Conservation (phyloP, 1,140 invertebrate genomes). For the Calephelis nemesis region DNA sequence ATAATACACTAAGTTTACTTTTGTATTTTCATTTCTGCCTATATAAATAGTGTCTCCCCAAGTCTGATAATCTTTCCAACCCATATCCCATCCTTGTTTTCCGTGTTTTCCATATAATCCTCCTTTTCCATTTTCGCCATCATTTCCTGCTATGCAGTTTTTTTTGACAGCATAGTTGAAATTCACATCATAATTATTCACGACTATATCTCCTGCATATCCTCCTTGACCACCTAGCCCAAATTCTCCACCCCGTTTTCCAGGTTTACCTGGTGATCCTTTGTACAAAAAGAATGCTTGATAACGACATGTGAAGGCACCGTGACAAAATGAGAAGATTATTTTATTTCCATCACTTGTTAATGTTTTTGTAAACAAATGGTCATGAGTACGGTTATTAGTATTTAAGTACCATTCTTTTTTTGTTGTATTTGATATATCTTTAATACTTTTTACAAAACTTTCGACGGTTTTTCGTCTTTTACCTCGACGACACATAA, state of each 20-base stretch:
- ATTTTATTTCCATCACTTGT: slow-evolving; percentile 4
- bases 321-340: background rate
- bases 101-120: slow-evolving; percentile 23
- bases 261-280: background rate
- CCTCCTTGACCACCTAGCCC: slow-evolving; percentile 19
- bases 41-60: slow-evolving; percentile 17
- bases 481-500: background rate
- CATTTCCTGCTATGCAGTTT: background rate
- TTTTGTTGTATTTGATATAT: slow-evolving; percentile 11
- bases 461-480: background rate
- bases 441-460: slow-evolving; percentile 16
- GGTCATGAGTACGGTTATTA: background rate
- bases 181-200: background rate
- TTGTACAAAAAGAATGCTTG: slow-evolving; percentile 15
- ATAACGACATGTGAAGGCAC: background rate
- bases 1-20: slow-evolving; percentile 20
- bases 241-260: slow-evolving; percentile 9
- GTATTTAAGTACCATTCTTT: slow-evolving; percentile 17
- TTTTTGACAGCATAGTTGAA: background rate
- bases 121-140: slow-evolving; percentile 18
- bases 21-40: slow-evolving; percentile 19
- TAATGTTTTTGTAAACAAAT: background rate
- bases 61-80: slow-evolving; percentile 20
- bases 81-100: slow-evolving; percentile 22
- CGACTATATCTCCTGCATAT: slow-evolving; percentile 10